Evolutionary conservation across 1,140 invertebrate genomes (phyloP), one percentile per base, ranked within the genome.

Genomic region (Dendrolimus kikuchii): DNA sequence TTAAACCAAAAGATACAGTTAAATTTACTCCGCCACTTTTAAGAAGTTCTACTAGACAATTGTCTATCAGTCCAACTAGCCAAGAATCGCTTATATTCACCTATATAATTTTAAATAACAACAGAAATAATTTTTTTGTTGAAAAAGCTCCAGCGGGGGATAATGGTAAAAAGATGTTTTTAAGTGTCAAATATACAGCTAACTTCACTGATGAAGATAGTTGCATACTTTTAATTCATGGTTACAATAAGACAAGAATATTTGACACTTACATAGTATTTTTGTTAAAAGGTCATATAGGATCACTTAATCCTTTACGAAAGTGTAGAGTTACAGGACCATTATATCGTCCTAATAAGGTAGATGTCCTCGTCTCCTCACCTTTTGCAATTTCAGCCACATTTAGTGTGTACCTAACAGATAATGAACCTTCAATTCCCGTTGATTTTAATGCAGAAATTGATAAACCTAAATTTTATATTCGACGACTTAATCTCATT

Each of bases 201-300:
- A 80, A 82, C 54, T 83, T 81, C 62, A 67, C 77, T 9, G 54
- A 62, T 41, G 68, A 77, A 53, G 69, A 77, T 53, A 67, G 50
- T 43, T 73, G 77, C 37, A 71, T 79, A 46, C 66, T 86, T n/a
- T 58, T 86, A 9, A 60, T 86, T 6, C 76, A 82, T 51, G 80
- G 82, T 2, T 83, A 81, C 46, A 86, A 82, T 55, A 83, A 83
- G 68, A 82, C 77, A 40, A 62, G 80, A 59, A 78, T 86, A 46
- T 86, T 86, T 53, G 82, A 86, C 46, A 84, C 82, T 4, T 86
- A 81, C 46, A 68, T 82, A 40, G 53, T 79, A 46, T 84, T 86
- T 62, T 23, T 68, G 51, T 68, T 85, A 4, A 47, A 65, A 7
- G 81, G 81, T 5, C 41, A 64, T 40, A 57, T 76, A 38, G 71